Evolutionary conservation across 92 coral and sea anemone genomes (phyloP).

Genomic region (Muricea muricata): DNA sequence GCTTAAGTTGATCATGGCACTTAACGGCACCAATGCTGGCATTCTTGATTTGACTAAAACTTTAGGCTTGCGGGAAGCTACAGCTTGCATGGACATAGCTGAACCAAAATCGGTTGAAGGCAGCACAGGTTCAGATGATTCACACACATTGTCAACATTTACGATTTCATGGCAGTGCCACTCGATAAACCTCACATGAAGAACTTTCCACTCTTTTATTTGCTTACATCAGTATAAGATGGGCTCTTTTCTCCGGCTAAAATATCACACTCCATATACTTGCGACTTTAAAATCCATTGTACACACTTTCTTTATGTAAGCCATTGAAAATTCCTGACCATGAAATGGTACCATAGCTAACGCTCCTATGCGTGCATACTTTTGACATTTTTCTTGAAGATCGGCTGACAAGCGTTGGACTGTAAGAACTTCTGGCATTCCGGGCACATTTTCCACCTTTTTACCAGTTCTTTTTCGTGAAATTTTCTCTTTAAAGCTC

Average conservation of each 20-base stretch:
- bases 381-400: not conserved
- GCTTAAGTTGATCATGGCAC: no score
- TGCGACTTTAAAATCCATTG: not conserved
- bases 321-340: not conserved
- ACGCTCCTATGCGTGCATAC: not conserved
- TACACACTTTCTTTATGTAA: not conserved
- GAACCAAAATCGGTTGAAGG: no score
- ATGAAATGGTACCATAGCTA: not conserved
- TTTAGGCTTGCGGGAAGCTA: no score
- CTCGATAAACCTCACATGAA: not conserved
- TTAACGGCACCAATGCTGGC: no score
- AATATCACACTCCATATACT: not conserved
- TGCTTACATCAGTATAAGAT: not conserved
- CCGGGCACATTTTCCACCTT: not conserved
- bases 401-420: not conserved
- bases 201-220: not conserved
- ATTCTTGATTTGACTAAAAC: no score
- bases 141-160: no score
- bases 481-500: not conserved
- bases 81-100: no score
- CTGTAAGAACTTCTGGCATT: not conserved
- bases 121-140: no score
- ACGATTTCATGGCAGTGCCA: no score
- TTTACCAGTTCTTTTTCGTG: not conserved
- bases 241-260: not conserved